Evolutionary conservation across 2,888 invertebrate species (phyloP).

Genomic region (Ferrisia virgata): DNA sequence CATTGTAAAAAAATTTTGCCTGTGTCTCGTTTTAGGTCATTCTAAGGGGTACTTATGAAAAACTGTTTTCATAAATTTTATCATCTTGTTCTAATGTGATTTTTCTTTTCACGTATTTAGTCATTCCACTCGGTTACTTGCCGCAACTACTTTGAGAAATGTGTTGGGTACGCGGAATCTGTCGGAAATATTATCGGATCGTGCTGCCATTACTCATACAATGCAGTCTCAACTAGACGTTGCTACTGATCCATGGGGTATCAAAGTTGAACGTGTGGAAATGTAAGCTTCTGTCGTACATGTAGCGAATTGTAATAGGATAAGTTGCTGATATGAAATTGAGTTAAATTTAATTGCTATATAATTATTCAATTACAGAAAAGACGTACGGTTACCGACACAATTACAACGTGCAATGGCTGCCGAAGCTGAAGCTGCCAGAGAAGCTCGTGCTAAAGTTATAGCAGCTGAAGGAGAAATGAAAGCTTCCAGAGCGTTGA

Average conservation of each 20-base stretch:
- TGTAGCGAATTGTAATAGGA: too few species aligned
- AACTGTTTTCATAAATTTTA: background rate
- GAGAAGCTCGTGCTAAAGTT: conserved; percentile 76
- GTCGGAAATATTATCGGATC: conserved; percentile 85
- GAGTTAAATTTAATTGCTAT: background rate
- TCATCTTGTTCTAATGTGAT: background rate
- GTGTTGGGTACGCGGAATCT: conserved; percentile 89
- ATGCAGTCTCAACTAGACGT: conserved; percentile 84
- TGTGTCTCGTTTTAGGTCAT: too few species aligned
- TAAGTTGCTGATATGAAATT: too few species aligned
- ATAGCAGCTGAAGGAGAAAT: conserved; percentile 84
- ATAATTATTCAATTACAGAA: conserved; percentile 56
- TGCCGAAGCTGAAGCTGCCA: conserved; percentile 75
- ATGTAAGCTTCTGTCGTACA: conserved; percentile 64
- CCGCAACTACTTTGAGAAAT: conserved; percentile 81
- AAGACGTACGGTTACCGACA: conserved; percentile 73
- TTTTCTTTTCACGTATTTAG: conserved; percentile 60
- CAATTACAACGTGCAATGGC: conserved; percentile 79
- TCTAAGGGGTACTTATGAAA: too few species aligned
- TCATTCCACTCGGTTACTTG: conserved; percentile 76
- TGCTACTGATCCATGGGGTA: conserved; percentile 89
- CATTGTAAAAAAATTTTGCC: too few species aligned
- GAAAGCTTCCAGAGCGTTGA: conserved; percentile 77
- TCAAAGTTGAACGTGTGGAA: conserved; percentile 91
- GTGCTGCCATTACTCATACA: conserved; percentile 84